Evolutionary conservation across 2,888 invertebrate genomes (phyloP).

Genomic region (Nomada fabriciana): DNA sequence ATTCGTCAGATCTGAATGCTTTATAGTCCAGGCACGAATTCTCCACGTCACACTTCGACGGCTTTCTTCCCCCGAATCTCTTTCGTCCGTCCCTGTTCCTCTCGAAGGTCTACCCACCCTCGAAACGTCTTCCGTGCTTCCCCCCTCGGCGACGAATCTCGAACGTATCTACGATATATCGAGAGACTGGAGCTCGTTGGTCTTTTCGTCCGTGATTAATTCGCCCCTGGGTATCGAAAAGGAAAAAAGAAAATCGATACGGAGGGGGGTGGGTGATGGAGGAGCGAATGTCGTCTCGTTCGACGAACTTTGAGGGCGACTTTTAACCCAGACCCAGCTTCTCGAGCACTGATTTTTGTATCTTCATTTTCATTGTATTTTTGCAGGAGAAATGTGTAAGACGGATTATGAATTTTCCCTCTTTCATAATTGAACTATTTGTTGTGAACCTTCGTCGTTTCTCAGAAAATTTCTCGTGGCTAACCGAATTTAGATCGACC

Average conservation of each 20-base stretch:
- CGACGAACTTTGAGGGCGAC: constrained; percentile 24
- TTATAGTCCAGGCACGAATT: constrained; percentile 73
- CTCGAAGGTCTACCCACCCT: not conserved
- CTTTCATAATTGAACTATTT: no score
- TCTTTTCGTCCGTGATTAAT: constrained; percentile 53
- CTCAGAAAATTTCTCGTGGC: constrained; percentile 9
- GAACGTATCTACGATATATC: constrained; percentile 31
- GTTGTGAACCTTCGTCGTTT: not conserved
- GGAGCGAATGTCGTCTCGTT: constrained; percentile 16
- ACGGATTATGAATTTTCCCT: no score
- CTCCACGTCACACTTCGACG: constrained; percentile 72
- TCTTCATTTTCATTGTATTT: not conserved
- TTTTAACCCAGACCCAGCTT: not conserved
- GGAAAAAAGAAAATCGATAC: constrained; percentile 19
- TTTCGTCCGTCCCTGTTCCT: constrained; percentile 7
- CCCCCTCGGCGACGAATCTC: constrained; percentile 19
- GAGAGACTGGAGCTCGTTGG: not conserved
- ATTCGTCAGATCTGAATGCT: constrained; percentile 75
- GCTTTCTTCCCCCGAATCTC: constrained; percentile 55
- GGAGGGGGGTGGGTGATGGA: not conserved
- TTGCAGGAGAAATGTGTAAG: no score
- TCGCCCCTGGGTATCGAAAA: constrained; percentile 32
- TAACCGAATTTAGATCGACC: constrained; percentile 27
- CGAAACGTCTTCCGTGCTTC: constrained; percentile 5
- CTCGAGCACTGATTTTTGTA: not conserved